A percentile compares a stretch with the other conserved stretches of the same genome.
These are phyloP conservation scores for Equus quagga DNA, from an alignment of 2,113 vertebrate genomes.

Conservation along the genomic window DNA sequence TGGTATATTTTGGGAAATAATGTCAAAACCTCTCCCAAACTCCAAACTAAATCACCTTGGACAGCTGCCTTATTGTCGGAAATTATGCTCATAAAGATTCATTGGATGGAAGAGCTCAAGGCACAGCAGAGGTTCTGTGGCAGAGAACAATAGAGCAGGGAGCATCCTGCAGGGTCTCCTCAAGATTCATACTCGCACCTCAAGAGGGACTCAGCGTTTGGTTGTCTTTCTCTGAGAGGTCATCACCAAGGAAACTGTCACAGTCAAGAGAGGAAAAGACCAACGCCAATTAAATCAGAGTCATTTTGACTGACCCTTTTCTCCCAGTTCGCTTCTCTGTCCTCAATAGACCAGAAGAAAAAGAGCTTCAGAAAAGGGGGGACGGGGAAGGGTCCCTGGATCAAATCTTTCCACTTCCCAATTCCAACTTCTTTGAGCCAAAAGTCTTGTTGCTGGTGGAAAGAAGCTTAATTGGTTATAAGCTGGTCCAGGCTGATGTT, in stretches of 20 bases:
- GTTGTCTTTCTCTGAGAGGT: not conserved
- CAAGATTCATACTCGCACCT: not conserved
- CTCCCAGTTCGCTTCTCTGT: not conserved
- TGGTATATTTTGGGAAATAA: not conserved
- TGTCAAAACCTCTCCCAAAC: not conserved
- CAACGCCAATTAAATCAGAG: not conserved
- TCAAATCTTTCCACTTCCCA: not conserved
- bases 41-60: not conserved
- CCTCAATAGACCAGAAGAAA: not conserved
- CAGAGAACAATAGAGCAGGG: not conserved
- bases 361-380: not conserved
- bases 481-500: not conserved
- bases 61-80: not conserved
- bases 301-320: not conserved
- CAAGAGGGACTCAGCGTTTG: not conserved
- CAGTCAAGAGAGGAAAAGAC: not conserved
- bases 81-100: not conserved
- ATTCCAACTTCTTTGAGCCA: not conserved
- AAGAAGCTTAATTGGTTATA: not conserved
- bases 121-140: not conserved
- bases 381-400: not conserved
- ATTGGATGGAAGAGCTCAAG: not conserved
- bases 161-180: not conserved
- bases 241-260: not conserved
- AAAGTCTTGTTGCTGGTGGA: not conserved